Evolutionary conservation across 2,888 invertebrate genomes (phyloP), one percentile per base, ranked within the genome.

Genomic region (Adela reaumurella): DNA sequence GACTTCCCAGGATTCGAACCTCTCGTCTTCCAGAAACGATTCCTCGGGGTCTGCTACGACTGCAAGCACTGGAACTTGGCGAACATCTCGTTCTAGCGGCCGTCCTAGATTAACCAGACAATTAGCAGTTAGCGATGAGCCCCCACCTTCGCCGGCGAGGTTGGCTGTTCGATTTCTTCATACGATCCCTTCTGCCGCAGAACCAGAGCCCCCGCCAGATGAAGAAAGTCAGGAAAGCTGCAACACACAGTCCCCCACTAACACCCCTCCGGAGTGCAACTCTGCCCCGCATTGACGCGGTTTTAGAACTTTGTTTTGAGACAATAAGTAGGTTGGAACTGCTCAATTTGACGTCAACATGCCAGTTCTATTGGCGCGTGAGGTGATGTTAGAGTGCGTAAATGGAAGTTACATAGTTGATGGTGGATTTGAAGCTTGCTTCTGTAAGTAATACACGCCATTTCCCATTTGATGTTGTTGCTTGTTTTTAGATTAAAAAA

Each of bases 1-100:
- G 72, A 92, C 94, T 0, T 93, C 92, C 11, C 94, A 94, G 67
- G 94, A 95, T 65, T 94, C 94, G 4, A 94, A 92, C 70, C 74
- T 94, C 55, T 93, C 92, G 45, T 92, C 90, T 59, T 94, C 94
- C 18, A 81, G 94, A 47, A 94, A 94, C 70, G 94, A 95, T 69
- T 94, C 94, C 14, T 92, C 92, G 0, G 92, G 92, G 2, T 93
- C 94, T 5, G 88, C 86, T 19, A 93, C 93, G 17, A 93, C 93
- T 1, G 93, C 92, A 19, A 92, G 91, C 60, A 94, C 94, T 17
- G 91, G 92, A 59, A 92, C 94, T 49, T 94, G 94, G 88, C 82
- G 94, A 52, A 85, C 93, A 60, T 93, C 94, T 10, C 82, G 94
- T 47, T 93, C 93, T 45, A 92, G 90, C 62, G 89, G 88, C 50